Conservation (phyloP, 2,113 vertebrate genomes). For the Phalacrocorax brasilianus region DNA sequence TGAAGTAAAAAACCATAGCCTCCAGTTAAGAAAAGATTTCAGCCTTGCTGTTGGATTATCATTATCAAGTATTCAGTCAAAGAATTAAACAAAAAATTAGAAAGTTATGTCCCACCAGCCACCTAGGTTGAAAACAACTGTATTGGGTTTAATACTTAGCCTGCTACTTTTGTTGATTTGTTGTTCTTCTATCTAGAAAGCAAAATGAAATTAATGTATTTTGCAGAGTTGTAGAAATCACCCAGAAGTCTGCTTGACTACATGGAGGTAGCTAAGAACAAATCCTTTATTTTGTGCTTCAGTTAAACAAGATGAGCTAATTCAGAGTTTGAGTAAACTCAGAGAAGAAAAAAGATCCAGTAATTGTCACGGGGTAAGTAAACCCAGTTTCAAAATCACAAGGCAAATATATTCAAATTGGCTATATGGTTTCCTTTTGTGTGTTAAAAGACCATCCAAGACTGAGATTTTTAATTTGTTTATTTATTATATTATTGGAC, state of each 20-base stretch:
- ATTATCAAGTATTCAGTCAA: background rate
- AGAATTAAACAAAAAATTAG: background rate
- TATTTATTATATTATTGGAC: background rate
- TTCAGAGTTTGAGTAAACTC: background rate
- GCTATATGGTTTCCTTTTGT: background rate
- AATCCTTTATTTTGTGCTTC: background rate
- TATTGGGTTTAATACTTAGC: background rate
- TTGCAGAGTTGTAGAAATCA: background rate
- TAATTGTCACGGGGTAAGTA: constrained; percentile 3
- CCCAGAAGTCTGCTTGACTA: background rate
- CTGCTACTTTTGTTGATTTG: background rate
- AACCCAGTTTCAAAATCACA: background rate
- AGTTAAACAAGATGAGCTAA: background rate
- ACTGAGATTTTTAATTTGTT: background rate
- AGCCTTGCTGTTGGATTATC: background rate
- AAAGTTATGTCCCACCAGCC: background rate
- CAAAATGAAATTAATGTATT: background rate
- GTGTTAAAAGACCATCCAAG: background rate
- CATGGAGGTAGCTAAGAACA: background rate
- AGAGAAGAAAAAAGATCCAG: background rate
- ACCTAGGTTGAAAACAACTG: background rate
- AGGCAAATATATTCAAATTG: background rate
- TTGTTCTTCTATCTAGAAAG: background rate
- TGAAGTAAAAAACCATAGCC: background rate
- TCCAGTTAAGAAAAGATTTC: background rate